A percentile compares a stretch with the other conserved stretches of the same genome.
Evolutionary conservation across 2,888 invertebrate species (phyloP).

Genomic region (Dryobotodes eremita): DNA sequence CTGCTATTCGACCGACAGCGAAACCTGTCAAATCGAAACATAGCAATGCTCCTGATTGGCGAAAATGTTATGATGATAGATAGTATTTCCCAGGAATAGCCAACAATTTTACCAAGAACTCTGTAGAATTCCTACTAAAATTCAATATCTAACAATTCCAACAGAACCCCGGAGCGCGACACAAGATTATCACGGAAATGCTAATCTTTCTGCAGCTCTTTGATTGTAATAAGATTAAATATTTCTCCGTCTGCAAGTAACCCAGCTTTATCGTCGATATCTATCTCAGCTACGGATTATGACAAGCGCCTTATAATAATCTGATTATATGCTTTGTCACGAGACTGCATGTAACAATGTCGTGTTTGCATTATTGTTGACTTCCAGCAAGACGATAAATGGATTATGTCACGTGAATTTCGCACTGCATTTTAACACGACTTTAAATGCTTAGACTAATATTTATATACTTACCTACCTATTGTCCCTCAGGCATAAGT

Average conservation of each 20-base stretch:
- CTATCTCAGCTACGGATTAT: conserved; percentile 19
- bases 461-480: no score
- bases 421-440: background rate
- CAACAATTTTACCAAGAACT: background rate
- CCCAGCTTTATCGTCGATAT: conserved; percentile 13
- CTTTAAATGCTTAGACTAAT: background rate
- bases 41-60: background rate
- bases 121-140: background rate
- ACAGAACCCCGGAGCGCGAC: background rate
- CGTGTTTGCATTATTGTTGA: background rate
- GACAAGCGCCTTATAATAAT: conserved; percentile 15
- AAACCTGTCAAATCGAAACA: background rate
- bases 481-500: no score
- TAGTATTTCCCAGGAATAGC: background rate
- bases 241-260: background rate
- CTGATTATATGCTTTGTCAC: conserved; percentile 20
- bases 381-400: background rate
- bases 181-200: background rate
- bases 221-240: background rate
- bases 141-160: background rate
- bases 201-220: background rate
- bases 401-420: background rate
- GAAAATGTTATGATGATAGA: background rate
- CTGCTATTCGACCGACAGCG: background rate
- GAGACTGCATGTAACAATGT: conserved; percentile 4